Evolutionary conservation across 2,797 vertebrate species (phyloP).

Genomic region (Knipowitschia caucasica): DNA sequence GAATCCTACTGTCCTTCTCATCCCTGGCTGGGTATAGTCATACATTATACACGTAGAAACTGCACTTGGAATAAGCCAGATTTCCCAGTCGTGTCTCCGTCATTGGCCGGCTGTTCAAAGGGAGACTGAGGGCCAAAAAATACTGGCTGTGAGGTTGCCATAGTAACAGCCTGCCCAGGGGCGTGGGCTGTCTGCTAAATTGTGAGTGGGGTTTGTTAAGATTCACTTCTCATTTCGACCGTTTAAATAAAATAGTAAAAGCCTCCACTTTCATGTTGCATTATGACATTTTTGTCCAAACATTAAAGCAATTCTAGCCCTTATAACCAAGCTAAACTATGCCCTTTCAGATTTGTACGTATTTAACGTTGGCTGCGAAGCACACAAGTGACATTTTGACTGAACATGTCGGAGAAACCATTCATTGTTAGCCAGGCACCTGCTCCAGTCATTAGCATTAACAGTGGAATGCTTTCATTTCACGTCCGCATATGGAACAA

Average conservation of each 20-base stretch:
- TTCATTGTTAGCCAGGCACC: slow-evolving; percentile 31
- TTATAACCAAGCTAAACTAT: no score
- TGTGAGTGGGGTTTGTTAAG: slow-evolving; percentile 61
- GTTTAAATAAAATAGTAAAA: slow-evolving; percentile 4
- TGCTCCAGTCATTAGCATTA: slow-evolving; percentile 39
- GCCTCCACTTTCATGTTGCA: neutral
- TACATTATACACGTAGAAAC: slow-evolving; percentile 17
- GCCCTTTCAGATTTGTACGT: neutral
- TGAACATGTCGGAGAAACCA: slow-evolving; percentile 16
- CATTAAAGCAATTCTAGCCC: neutral
- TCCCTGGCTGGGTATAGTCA: slow-evolving; percentile 34
- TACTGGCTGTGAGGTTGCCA: slow-evolving; percentile 70
- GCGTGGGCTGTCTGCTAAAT: slow-evolving; percentile 69
- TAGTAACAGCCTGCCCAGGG: slow-evolving; percentile 72
- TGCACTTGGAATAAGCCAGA: slow-evolving; percentile 52
- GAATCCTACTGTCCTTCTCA: slow-evolving; percentile 35
- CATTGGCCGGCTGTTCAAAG: slow-evolving; percentile 73
- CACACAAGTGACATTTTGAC: slow-evolving; percentile 37
- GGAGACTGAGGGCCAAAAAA: slow-evolving; percentile 63
- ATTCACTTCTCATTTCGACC: slow-evolving; percentile 17
- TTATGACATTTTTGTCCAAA: neutral
- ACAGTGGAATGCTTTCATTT: slow-evolving; percentile 34
- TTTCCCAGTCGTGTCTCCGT: slow-evolving; percentile 68
- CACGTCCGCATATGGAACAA: slow-evolving; percentile 19
- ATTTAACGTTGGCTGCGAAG: neutral